Conservation (phyloP, 2,888 invertebrate species). For the Nycteola revayana region DNA sequence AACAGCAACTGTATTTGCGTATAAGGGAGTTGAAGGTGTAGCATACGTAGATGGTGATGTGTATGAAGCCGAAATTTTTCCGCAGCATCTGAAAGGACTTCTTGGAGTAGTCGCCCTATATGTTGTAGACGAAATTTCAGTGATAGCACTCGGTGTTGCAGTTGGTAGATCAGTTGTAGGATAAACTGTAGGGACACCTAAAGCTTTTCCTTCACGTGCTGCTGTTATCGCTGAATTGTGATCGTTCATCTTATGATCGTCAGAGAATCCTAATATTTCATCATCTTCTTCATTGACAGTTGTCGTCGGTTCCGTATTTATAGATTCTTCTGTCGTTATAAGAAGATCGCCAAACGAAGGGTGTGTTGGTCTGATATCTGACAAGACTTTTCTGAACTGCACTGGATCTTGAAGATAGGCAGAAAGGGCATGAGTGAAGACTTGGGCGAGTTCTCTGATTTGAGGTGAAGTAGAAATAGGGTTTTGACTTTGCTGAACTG, state of each 20-base stretch:
- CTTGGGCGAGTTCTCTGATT: constrained; percentile 90
- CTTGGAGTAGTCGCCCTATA: constrained; percentile 50
- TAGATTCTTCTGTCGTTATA: constrained; percentile 56
- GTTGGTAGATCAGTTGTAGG: constrained; percentile 44
- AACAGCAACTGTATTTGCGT: constrained; percentile 67
- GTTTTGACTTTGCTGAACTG: constrained; percentile 84
- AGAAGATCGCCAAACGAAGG: constrained; percentile 81
- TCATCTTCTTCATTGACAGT: constrained; percentile 86
- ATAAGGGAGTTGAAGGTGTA: constrained; percentile 54
- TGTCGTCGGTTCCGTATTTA: constrained; percentile 81
- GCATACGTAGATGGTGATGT: constrained; percentile 58
- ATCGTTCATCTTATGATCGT: constrained; percentile 71
- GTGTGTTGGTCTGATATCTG: constrained; percentile 90
- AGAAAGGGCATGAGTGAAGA: constrained; percentile 91
- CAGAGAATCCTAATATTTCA: constrained; percentile 90
- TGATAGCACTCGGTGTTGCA: constrained; percentile 41
- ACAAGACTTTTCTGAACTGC: constrained; percentile 88
- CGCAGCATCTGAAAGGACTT: constrained; percentile 66
- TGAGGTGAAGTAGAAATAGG: constrained; percentile 84
- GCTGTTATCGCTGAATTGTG: constrained; percentile 36
- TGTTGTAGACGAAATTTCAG: constrained; percentile 42
- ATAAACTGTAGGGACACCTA: constrained; percentile 53
- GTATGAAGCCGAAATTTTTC: constrained; percentile 72
- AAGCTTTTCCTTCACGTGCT: constrained; percentile 69
- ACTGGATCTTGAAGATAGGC: constrained; percentile 92